Percentiles rank a stretch among this genome's conserved stretches.
Evolutionary conservation across 2,113 vertebrate genomes (phyloP).

Genomic region (Psephotus haematonotus): DNA sequence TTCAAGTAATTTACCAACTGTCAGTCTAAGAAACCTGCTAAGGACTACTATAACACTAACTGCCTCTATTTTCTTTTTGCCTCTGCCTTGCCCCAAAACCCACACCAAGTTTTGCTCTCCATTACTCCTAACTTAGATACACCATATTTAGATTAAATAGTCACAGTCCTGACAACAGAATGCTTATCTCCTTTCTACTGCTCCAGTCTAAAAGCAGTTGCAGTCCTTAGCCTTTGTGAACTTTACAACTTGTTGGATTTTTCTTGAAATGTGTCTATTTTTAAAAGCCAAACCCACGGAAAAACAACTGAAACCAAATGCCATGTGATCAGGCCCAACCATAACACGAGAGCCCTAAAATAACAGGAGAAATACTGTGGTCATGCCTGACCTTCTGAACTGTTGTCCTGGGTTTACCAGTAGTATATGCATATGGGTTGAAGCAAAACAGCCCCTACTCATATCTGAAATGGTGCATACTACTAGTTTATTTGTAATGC

Average conservation of each 20-base stretch:
- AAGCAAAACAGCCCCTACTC: slow-evolving; percentile 58
- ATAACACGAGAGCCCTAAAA: slow-evolving; percentile 71
- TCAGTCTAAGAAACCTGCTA: neutral
- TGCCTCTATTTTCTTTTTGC: neutral
- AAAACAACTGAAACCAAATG: slow-evolving; percentile 76
- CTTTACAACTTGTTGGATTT: slow-evolving; percentile 56
- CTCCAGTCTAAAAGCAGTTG: neutral
- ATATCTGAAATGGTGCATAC: neutral
- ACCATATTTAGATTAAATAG: neutral
- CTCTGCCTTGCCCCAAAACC: neutral
- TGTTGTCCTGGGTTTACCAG: too few relatives aligned
- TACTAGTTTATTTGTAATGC: slow-evolving; percentile 41
- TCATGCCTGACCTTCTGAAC: slow-evolving; percentile 75
- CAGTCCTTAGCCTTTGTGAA: slow-evolving; percentile 47
- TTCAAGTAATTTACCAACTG: neutral
- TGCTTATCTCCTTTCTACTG: neutral
- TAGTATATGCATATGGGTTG: slow-evolving; percentile 6
- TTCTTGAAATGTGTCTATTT: slow-evolving; percentile 64
- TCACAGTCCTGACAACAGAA: neutral
- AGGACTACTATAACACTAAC: neutral
- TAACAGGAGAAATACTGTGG: slow-evolving; percentile 74
- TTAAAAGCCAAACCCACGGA: slow-evolving; percentile 71
- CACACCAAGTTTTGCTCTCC: neutral
- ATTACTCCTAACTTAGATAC: neutral
- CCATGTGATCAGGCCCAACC: slow-evolving; percentile 63